phyloP scores from a whole-genome alignment of 2,113 vertebrate species.

The Geococcyx californianus region DNA sequence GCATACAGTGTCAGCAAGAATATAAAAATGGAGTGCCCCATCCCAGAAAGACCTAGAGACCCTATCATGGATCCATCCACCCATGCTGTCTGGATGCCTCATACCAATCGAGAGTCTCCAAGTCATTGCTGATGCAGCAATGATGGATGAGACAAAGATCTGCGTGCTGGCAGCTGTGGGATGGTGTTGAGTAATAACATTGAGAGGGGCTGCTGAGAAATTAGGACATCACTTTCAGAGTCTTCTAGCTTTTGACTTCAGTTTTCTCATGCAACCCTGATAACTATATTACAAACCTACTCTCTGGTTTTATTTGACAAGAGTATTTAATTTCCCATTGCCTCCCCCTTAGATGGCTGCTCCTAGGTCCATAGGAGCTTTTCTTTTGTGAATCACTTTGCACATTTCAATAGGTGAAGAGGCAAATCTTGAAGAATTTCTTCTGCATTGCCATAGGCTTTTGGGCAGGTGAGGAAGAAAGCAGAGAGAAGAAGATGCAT shows the following conservation, averaged over 20 bases:
- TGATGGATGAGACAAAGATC: background rate
- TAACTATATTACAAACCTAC: background rate
- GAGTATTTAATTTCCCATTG: background rate
- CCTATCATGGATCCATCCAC: background rate
- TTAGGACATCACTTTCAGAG: background rate
- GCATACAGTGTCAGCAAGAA: background rate
- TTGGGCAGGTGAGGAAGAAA: background rate
- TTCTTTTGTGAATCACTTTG: background rate
- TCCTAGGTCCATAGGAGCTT: background rate
- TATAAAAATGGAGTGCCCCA: background rate
- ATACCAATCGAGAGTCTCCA: accelerated
- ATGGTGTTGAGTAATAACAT: background rate
- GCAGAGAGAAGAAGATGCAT: background rate
- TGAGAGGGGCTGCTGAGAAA: background rate
- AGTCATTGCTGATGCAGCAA: accelerated
- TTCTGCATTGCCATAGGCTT: background rate
- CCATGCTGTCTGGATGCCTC: accelerated
- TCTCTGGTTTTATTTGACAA: background rate
- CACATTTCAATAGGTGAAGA: background rate
- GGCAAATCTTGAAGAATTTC: background rate
- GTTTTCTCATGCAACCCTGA: background rate
- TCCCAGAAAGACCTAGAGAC: background rate
- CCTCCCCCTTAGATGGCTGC: background rate
- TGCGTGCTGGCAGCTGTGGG: accelerated
- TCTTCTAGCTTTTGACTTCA: background rate